phyloP scores from a whole-genome alignment of 1,140 invertebrate species.

The Drosophila parabipectinata region DNA sequence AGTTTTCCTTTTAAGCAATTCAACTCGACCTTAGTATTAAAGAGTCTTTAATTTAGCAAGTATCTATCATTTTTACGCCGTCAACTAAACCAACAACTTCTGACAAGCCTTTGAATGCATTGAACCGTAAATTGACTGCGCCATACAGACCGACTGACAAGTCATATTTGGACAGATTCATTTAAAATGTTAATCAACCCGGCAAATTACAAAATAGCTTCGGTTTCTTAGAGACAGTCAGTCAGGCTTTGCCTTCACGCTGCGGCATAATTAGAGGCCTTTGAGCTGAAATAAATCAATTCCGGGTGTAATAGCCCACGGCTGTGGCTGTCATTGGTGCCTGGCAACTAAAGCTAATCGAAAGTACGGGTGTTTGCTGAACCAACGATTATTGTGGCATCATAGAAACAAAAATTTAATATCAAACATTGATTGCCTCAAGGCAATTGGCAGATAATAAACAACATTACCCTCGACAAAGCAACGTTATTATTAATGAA shows the following conservation, averaged over 20 bases:
- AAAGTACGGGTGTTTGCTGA: conserved; percentile 27
- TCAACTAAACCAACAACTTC: conserved; percentile 35
- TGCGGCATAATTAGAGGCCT: conserved; percentile 45
- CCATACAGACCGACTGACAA: conserved; percentile 22
- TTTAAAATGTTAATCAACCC: conserved; percentile 37
- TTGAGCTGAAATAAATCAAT: conserved; percentile 58
- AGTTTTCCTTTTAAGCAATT: not conserved
- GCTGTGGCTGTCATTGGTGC: conserved; percentile 51
- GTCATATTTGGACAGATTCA: conserved; percentile 56
- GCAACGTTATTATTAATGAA: conserved; percentile 32
- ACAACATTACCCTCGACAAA: conserved; percentile 4
- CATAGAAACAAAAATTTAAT: conserved; percentile 55
- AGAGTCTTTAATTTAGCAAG: not conserved
- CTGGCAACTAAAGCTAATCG: conserved; percentile 23
- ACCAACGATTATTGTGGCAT: conserved; percentile 52
- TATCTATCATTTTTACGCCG: not conserved
- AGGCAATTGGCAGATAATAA: conserved; percentile 34
- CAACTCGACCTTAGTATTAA: not conserved
- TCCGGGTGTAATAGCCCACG: conserved; percentile 51
- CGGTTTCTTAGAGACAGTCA: conserved; percentile 6
- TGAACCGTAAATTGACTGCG: conserved; percentile 36
- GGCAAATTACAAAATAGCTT: conserved; percentile 28
- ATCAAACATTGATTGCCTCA: conserved; percentile 44
- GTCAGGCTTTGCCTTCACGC: not conserved
- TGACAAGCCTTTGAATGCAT: conserved; percentile 35